A percentile compares a stretch with the other conserved stretches of the same genome.
phyloP scores from a whole-genome alignment of 2,113 vertebrate species.

The Ciconia maguari region DNA sequence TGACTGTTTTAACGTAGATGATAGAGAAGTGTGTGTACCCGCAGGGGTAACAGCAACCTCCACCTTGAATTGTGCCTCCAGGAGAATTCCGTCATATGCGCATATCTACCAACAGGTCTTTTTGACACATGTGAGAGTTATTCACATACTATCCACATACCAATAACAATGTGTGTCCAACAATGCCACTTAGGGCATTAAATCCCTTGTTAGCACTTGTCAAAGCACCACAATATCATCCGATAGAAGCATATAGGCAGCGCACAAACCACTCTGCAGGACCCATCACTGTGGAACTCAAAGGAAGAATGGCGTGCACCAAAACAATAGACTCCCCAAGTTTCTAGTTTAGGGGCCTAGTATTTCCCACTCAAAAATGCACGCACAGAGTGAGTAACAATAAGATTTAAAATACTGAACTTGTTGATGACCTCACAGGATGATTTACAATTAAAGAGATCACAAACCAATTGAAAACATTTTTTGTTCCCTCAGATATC shows the following conservation, averaged over 20 bases:
- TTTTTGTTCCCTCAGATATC: background rate
- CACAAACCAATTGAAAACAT: background rate
- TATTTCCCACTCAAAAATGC: background rate
- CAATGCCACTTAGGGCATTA: slow-evolving; percentile 16
- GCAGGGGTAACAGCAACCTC: background rate
- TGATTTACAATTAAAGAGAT: background rate
- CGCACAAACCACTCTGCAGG: slow-evolving; percentile 46
- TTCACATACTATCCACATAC: background rate
- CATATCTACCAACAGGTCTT: background rate
- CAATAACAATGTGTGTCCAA: background rate
- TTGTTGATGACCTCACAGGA: background rate
- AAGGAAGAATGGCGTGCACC: slow-evolving; percentile 31
- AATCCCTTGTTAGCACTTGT: slow-evolving; percentile 45
- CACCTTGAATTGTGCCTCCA: background rate
- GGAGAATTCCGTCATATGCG: background rate
- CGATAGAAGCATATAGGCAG: background rate
- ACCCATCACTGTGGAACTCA: slow-evolving; percentile 24
- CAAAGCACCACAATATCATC: slow-evolving; percentile 48
- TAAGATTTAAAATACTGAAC: slow-evolving; percentile 19
- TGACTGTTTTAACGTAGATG: background rate
- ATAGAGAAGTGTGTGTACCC: background rate
- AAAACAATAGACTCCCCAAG: slow-evolving; percentile 56
- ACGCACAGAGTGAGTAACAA: background rate
- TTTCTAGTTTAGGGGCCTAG: background rate
- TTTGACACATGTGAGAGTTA: background rate